Percentiles rank a stretch among this genome's conserved stretches.
These are phyloP conservation scores for Pyrrhosoma nymphula DNA, from an alignment of 2,888 invertebrate genomes.

Conservation along the genomic window DNA sequence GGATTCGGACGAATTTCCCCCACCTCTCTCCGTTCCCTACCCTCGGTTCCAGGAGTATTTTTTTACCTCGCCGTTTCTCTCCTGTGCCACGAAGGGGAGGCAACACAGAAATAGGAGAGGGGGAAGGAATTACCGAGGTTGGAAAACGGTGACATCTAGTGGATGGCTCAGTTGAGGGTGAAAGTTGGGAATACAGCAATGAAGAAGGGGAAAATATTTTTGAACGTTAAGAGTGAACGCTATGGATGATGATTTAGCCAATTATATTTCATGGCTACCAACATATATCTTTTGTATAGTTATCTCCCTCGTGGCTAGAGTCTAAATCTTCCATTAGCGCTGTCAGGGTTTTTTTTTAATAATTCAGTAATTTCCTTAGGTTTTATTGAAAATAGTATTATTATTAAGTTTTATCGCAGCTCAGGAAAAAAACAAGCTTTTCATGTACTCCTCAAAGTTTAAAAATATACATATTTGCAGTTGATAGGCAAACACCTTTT, in stretches of 20 bases:
- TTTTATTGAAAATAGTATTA: too few species aligned
- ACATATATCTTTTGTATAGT: too few species aligned
- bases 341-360: too few species aligned
- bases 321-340: too few species aligned
- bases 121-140: neutral
- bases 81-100: neutral
- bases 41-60: conserved; percentile 21
- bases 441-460: too few species aligned
- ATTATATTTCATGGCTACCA: neutral
- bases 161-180: neutral
- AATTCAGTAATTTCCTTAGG: too few species aligned
- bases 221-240: neutral
- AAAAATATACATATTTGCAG: too few species aligned
- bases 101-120: neutral
- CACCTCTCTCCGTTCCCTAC: neutral
- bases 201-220: neutral
- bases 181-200: neutral
- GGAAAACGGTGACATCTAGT: neutral
- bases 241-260: neutral
- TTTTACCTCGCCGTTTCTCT: neutral
- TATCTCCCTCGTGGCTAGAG: too few species aligned
- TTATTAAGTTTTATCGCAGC: too few species aligned
- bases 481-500: too few species aligned
- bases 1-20: conserved; percentile 24
- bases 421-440: too few species aligned